Percentiles rank a stretch among this genome's conserved stretches.
Evolutionary conservation across 1,140 invertebrate species (phyloP).

Genomic region (Hycleus cichorii): DNA sequence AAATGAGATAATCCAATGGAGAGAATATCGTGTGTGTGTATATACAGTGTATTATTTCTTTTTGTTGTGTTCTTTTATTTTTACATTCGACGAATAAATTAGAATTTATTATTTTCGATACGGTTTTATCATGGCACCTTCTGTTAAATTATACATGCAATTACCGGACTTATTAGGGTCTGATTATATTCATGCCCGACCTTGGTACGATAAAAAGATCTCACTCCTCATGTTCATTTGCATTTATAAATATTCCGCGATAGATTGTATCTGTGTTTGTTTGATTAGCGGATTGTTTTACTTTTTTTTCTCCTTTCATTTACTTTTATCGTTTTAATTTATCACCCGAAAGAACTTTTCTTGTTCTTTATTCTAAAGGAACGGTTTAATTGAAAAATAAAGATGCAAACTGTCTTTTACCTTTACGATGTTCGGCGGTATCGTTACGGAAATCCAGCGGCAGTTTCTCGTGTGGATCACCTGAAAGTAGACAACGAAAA

Average conservation of each 20-base stretch:
- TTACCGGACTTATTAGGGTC: slow-evolving; percentile 32
- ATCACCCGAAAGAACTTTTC: slow-evolving; percentile 3
- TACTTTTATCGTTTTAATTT: slow-evolving; percentile 20
- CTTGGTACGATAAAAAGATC: slow-evolving; percentile 31
- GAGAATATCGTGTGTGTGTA: too few relatives aligned
- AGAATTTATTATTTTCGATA: slow-evolving; percentile 34
- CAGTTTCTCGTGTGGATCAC: slow-evolving; percentile 29
- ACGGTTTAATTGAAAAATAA: not conserved
- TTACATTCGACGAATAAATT: slow-evolving; percentile 24
- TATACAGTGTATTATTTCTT: too few relatives aligned
- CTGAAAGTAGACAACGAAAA: slow-evolving; percentile 18
- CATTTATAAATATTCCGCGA: slow-evolving; percentile 33
- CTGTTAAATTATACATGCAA: slow-evolving; percentile 33
- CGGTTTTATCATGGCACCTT: slow-evolving; percentile 31
- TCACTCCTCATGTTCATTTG: slow-evolving; percentile 22
- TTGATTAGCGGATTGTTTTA: slow-evolving; percentile 34
- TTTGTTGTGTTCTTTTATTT: too few relatives aligned
- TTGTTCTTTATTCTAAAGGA: not conserved
- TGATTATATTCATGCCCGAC: slow-evolving; percentile 32
- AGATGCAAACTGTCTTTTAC: slow-evolving; percentile 14
- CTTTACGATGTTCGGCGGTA: slow-evolving; percentile 18
- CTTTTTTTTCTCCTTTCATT: slow-evolving; percentile 17
- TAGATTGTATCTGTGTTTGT: slow-evolving; percentile 28
- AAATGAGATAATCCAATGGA: too few relatives aligned
- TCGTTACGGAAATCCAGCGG: slow-evolving; percentile 25